Base-by-base conservation (phyloP, 2,797 vertebrate species). In the Melanotaenia pygmaea region DNA sequence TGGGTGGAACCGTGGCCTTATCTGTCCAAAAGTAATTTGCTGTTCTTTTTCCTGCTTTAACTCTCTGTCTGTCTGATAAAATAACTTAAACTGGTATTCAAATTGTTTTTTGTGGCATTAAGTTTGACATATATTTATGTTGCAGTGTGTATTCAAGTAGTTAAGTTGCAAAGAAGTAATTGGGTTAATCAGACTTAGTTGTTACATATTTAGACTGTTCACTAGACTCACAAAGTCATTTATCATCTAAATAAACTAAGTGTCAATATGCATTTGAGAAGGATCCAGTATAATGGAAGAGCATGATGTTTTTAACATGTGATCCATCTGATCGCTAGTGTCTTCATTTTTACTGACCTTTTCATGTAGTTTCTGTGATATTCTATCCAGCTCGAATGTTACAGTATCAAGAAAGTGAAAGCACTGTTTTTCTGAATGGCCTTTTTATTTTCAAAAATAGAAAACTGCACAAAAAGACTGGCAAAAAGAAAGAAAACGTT, bases 331-430 rank as follows among this genome's bases (percentile, higher is more conserved):
- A 83, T 79, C 56, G 76, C 63, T 2, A 9, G 43, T 34, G 59
- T 63, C 67, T 50, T 76, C 62, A 35, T 65, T 85, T 76, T 65
- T 62, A 56, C 74, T 86, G 80, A 86, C 80, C 79, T 83, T 82
- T 86, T 62, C 70, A 67, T 60, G 9, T 77, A 34, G 59, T 59
- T 65, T 8, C 47, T 12, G 22, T 22, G 24, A 12, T 60, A 72
- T 70, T 47, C 63, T 69, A 70, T 76, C 28, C 8, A 53, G 18
- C 20, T 79, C 32, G 64, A 45, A 4, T 71, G 79, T 85, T 79
- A 16, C 50, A 53, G 50, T 66, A 67, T 61, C 60, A 38, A 62
- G 60, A 79, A 80, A 83, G 59, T 58, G 26, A 74, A 71, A 71
- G 62, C 34, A 26, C 26, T 61, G 47, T 57, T 22, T 69, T 59